These are phyloP conservation scores for Coremacera marginata DNA, from an alignment of 2,888 invertebrate genomes.

Conservation along the genomic window DNA sequence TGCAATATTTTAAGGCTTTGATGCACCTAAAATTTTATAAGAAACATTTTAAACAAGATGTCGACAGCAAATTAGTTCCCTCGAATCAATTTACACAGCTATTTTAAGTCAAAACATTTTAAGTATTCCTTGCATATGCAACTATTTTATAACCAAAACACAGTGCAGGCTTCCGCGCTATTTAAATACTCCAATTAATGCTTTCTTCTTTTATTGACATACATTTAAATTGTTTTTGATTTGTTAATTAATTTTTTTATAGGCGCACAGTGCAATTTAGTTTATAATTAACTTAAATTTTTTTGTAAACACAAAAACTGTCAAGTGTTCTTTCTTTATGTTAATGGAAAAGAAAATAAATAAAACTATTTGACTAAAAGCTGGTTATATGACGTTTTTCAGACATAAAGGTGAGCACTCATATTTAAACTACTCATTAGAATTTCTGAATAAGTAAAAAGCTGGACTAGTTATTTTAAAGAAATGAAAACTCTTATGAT, in stretches of 20 bases:
- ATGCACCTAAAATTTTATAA: not conserved
- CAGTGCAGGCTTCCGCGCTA: not conserved
- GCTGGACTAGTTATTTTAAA: too few species aligned
- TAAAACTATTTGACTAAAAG: too few species aligned
- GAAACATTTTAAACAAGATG: not conserved
- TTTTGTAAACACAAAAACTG: not conserved
- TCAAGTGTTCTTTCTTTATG: too few species aligned
- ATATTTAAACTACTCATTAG: too few species aligned
- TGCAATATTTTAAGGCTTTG: not conserved
- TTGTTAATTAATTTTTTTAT: slow-evolving; percentile 2
- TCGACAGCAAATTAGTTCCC: not conserved
- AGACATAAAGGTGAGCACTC: too few species aligned
- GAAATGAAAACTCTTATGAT: too few species aligned
- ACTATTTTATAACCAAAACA: not conserved
- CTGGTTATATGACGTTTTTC: too few species aligned
- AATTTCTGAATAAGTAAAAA: too few species aligned
- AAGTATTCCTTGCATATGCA: not conserved
- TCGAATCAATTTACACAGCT: not conserved
- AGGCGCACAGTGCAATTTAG: slow-evolving; percentile 28
- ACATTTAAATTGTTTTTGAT: not conserved
- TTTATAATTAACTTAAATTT: not conserved
- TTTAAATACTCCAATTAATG: not conserved
- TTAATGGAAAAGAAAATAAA: too few species aligned
- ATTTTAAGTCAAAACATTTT: not conserved
- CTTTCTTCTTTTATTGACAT: slow-evolving; percentile 2